Base-by-base conservation (phyloP, 2,113 vertebrate genomes). In the Misgurnus anguillicaudatus region DNA sequence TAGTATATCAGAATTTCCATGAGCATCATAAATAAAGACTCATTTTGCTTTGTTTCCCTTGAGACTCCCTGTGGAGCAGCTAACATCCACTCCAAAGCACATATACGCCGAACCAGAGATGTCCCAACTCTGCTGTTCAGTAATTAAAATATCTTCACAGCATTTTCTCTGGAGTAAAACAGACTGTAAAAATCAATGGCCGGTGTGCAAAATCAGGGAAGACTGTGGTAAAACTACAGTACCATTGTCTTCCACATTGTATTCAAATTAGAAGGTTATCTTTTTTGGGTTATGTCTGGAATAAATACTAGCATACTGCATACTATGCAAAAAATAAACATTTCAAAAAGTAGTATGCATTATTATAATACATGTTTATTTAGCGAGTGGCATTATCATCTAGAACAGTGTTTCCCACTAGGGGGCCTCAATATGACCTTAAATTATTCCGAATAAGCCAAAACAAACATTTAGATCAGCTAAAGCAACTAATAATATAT, bases 121-220 rank as follows among this genome's bases (percentile, higher is more conserved):
- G 14, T 39, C 51, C 48, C 69, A 75, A 38, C 64, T 67, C 53
- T 7, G 48, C 53, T 19, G 4, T 55, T 55, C 57, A 24, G 70
- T 65, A 75, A 78, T 78, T 78, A 69, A 75, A 79, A 38, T 21
- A 14, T 74, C 38, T 58, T 21, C 9, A 6, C 36, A 21, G 47
- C 68, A 75, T 69, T 58, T 61, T 60, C 75, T 61, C 47, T 55
- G 47, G 45, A 48, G 77, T 67, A 19, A 60, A 11, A 36, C 65
- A 83, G 36, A 39, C 39, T 45, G 24, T 60, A 58, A 77, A 79
- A 79, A 83, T 70, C 71, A 79, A 75, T 76, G 72, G 60, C 31
- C 13, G n/a, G 55, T 10, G 21, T 75, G 16, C 42, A 9, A 70
- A 75, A 75, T 60, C 38, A 16, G 17, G 31, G 42, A 47, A 16